Evolutionary conservation across 1,140 invertebrate genomes (phyloP).

Genomic region (Cecropterus lyciades): DNA sequence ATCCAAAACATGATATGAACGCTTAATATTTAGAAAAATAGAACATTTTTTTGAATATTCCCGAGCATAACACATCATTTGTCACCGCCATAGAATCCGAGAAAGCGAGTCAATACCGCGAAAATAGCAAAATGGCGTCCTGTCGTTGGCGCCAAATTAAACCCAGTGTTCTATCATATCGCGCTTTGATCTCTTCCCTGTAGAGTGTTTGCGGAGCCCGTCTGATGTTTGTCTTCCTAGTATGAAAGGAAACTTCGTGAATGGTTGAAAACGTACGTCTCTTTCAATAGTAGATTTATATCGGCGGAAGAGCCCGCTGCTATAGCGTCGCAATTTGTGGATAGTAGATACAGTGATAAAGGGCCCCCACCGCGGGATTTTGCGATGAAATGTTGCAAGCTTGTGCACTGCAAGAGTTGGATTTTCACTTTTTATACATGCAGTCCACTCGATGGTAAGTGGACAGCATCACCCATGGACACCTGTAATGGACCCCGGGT

Average conservation of each 20-base stretch:
- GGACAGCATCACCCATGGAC: too few relatives aligned
- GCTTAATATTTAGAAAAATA: too few relatives aligned
- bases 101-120: constrained; percentile 47
- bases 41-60: neutral
- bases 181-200: constrained; percentile 73
- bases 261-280: constrained; percentile 56
- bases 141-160: constrained; percentile 78
- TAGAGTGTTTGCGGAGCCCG: constrained; percentile 70
- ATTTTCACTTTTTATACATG: too few relatives aligned
- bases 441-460: too few relatives aligned
- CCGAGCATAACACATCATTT: constrained; percentile 5
- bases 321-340: constrained; percentile 78
- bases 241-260: constrained; percentile 68
- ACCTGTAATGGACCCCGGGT: too few relatives aligned
- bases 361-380: constrained; percentile 22
- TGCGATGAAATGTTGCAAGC: constrained; percentile 29
- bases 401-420: neutral
- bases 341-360: constrained; percentile 77
- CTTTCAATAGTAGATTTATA: constrained; percentile 81
- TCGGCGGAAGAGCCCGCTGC: constrained; percentile 56
- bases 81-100: constrained; percentile 19
- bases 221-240: constrained; percentile 69
- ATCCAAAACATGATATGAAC: too few relatives aligned
- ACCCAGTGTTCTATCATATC: constrained; percentile 70
- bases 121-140: constrained; percentile 75